A percentile compares a stretch with the other conserved stretches of the same genome.
phyloP scores from a whole-genome alignment of 2,113 vertebrate genomes.

The Sakesphorus luctuosus region DNA sequence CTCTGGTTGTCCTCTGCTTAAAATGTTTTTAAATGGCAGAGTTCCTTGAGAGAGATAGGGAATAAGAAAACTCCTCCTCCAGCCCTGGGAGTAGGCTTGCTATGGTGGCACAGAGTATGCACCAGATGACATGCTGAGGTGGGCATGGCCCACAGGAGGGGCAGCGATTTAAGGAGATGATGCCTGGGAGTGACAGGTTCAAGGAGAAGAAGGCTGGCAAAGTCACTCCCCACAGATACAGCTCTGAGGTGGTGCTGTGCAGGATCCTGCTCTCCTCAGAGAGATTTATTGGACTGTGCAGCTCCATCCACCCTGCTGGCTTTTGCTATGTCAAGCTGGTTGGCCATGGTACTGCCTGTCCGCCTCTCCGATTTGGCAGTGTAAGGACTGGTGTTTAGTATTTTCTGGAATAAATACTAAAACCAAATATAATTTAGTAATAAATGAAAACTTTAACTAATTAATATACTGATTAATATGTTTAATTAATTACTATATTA shows the following conservation, averaged over 20 bases:
- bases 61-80: not conserved
- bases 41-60: not conserved
- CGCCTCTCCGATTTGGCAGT: not conserved
- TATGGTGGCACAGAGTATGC: accelerated
- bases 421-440: not conserved
- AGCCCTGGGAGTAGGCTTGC: not conserved
- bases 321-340: not conserved
- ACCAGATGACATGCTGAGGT: accelerated
- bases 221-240: not conserved
- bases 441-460: not conserved
- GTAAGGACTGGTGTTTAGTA: not conserved
- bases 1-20: not conserved
- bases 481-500: not conserved
- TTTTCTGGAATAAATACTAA: not conserved
- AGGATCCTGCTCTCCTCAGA: not conserved
- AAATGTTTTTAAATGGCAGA: not conserved
- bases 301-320: not conserved
- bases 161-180: not conserved
- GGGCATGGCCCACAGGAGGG: not conserved
- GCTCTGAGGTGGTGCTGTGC: not conserved
- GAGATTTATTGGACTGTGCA: accelerated
- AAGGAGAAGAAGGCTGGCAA: not conserved
- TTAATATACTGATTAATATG: not conserved
- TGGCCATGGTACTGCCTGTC: accelerated
- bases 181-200: not conserved